Percentiles rank a stretch among this genome's conserved stretches.
Conservation (phyloP, 2,797 vertebrate genomes). For the Phrynocephalus vlangalii region DNA sequence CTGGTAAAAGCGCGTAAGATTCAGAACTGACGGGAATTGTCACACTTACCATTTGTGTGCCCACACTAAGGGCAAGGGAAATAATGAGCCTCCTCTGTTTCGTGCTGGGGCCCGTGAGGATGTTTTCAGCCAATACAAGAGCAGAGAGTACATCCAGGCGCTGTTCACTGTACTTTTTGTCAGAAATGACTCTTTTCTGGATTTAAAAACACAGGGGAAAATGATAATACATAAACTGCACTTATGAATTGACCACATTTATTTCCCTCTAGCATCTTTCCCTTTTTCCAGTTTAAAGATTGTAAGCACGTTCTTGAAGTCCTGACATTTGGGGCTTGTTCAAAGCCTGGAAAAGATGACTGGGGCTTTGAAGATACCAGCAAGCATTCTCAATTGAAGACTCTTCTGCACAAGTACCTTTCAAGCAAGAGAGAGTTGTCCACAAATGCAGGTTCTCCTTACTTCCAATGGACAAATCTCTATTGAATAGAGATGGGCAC, state of each 20-base stretch:
- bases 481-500: no score
- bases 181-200: constrained; percentile 97
- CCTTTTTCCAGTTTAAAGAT: neutral
- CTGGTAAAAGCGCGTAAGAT: neutral
- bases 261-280: neutral
- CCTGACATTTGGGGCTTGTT: neutral
- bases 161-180: constrained; percentile 99
- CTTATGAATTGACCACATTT: neutral
- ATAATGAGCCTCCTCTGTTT: constrained; percentile 92
- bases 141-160: constrained; percentile 96
- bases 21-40: neutral
- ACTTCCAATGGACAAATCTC: neutral
- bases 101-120: constrained; percentile 93
- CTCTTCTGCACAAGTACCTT: neutral
- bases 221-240: neutral
- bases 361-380: neutral
- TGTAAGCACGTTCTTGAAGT: neutral
- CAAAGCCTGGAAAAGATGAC: neutral
- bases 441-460: neutral
- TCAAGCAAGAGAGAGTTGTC: neutral
- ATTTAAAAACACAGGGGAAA: constrained; percentile 49
- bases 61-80: constrained; percentile 93
- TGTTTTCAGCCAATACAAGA: constrained; percentile 94
- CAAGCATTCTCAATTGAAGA: neutral
- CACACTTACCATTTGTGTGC: constrained; percentile 92